Base-by-base conservation (phyloP, 2,888 invertebrate genomes). In the Colostygia pectinataria region DNA sequence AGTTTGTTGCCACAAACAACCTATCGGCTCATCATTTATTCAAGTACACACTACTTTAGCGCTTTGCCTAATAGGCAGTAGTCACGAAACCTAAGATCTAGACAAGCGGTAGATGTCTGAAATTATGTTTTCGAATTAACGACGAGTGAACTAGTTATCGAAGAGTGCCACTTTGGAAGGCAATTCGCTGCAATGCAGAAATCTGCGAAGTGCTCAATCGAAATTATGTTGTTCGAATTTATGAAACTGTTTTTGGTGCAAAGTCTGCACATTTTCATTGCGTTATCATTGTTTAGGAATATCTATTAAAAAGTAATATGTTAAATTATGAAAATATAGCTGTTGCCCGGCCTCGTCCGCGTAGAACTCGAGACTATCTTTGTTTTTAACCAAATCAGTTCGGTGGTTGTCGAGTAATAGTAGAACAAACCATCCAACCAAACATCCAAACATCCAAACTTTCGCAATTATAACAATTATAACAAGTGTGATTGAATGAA, bases 71-170 rank as follows among this genome's bases (percentile, higher is more conserved):
- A 60, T 50, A 38, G 57, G 34, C 44, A 8, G 13, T 14, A 56
- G 57, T 53, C 57, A 60, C 60, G 60, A 43, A 41, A 27, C 34
- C 41, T 32, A 41, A 24, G 41, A 36, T 54, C 46, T 38, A 51
- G 44, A 37, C 36, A 24, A 33, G 42, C 40, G 7, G 15, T 54
- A 50, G 53, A 54, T 55, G 48, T 48, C 51, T 60, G 41, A 50
- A 56, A 56, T 57, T 53, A 56, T 50, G 56, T 44, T 41, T 47
- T 54, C 43, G 48, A 54, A 51, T 53, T 52, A 55, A 57, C 53
- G 43, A 57, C 45, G 38, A 44, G 39, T 37, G 9, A 54, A 28
- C 42, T 41, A 40, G 52, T 54, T 54, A 57, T 53, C 46, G 28
- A 46, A 50, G 47, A 39, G 49, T 53, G 47, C 49, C 54, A 46